phyloP scores from a whole-genome alignment of 2,113 vertebrate species.

The Actenoides hombroni region DNA sequence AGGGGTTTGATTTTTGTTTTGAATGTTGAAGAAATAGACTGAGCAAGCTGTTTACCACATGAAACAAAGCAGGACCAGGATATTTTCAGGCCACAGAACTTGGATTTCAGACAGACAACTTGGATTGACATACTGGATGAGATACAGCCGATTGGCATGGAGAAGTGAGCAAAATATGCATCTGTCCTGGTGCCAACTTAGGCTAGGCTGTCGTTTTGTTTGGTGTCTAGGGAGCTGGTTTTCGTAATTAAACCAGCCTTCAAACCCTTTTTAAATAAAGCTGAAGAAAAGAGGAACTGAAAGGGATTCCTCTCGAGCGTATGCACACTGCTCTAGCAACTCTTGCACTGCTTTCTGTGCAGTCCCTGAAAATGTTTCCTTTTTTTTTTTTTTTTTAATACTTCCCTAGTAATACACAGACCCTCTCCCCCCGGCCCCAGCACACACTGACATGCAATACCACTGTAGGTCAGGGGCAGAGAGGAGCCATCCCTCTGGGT shows the following conservation, averaged over 20 bases:
- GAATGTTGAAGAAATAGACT: background rate
- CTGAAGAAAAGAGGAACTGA: conserved; percentile 71
- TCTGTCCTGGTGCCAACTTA: conserved; percentile 67
- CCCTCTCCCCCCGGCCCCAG: background rate
- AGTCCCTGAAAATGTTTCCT: conserved; percentile 26
- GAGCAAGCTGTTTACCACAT: conserved; percentile 48
- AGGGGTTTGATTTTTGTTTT: background rate
- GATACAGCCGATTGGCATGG: conserved; percentile 59
- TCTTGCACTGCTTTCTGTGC: conserved; percentile 8
- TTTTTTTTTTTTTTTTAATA: background rate
- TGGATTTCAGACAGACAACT: conserved; percentile 43
- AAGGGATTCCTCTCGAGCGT: conserved; percentile 62
- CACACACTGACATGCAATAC: background rate
- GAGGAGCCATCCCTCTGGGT: background rate
- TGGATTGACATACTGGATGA: conserved; percentile 62
- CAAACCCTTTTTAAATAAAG: conserved; percentile 65
- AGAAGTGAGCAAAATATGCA: conserved; percentile 67
- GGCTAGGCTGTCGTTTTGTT: conserved; percentile 69
- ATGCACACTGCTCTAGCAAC: conserved; percentile 69
- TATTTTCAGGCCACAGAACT: conserved; percentile 68
- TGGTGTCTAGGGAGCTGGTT: conserved; percentile 69
- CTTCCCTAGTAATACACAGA: background rate
- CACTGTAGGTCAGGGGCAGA: background rate
- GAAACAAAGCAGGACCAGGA: conserved; percentile 27
- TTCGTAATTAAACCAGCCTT: conserved; percentile 70